These are phyloP conservation scores for Hydropsyche betteni DNA, from an alignment of 2,888 invertebrate species.

Conservation along the genomic window DNA sequence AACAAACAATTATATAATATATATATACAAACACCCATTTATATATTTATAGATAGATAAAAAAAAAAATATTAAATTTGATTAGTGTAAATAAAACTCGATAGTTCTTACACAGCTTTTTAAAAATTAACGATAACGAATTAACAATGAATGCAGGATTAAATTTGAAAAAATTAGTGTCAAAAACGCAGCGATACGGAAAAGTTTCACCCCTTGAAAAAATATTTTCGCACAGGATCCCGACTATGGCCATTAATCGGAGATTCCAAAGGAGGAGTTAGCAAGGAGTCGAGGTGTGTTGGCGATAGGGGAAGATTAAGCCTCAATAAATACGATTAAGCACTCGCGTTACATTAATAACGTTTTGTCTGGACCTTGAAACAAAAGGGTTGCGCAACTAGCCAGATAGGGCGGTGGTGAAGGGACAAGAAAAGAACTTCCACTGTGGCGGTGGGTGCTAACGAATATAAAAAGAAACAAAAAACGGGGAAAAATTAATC, in stretches of 20 bases:
- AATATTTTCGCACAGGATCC: too few species aligned
- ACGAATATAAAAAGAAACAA: slow-evolving; percentile 31
- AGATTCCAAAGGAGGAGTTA: neutral
- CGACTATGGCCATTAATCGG: slow-evolving; percentile 2
- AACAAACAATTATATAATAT: too few species aligned
- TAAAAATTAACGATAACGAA: too few species aligned
- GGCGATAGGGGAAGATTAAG: slow-evolving; percentile 48
- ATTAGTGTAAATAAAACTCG: too few species aligned
- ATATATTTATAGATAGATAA: too few species aligned
- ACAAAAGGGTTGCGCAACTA: slow-evolving; percentile 44
- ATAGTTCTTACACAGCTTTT: too few species aligned
- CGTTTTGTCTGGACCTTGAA: slow-evolving; percentile 49
- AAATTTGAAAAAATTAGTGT: too few species aligned
- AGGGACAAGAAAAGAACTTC: slow-evolving; percentile 36
- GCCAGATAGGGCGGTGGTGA: slow-evolving; percentile 21
- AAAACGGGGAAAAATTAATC: slow-evolving; percentile 48
- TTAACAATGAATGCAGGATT: too few species aligned
- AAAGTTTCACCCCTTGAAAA: too few species aligned
- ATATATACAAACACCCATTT: too few species aligned
- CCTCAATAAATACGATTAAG: slow-evolving; percentile 52
- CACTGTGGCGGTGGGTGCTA: slow-evolving; percentile 1
- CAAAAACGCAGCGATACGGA: too few species aligned
- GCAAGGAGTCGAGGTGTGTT: slow-evolving; percentile 1
- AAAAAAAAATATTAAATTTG: too few species aligned
- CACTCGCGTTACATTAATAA: slow-evolving; percentile 52